These are phyloP conservation scores for Ceyx cyanopectus DNA, from an alignment of 2,113 vertebrate species.

Conservation along the genomic window DNA sequence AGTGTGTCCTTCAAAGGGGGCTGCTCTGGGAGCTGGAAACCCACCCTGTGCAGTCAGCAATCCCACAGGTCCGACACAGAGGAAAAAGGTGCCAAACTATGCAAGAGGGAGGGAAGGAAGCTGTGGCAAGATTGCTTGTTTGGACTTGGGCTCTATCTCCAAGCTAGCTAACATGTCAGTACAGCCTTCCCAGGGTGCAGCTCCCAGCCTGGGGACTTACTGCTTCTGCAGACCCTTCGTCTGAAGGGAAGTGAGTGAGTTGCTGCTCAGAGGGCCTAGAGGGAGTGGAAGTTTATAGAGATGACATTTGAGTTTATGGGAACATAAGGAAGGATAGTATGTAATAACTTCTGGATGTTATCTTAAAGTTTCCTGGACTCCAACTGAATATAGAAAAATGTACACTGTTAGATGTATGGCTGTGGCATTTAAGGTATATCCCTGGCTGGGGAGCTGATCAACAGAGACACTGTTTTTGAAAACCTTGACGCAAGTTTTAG, in stretches of 20 bases:
- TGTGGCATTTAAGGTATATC: not conserved
- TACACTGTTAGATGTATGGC: not conserved
- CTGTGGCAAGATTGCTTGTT: not conserved
- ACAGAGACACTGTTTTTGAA: not conserved
- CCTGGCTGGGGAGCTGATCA: not conserved
- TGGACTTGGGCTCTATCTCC: not conserved
- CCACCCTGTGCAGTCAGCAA: not conserved
- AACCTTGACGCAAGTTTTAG: not conserved
- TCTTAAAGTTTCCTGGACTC: not conserved
- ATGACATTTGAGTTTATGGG: conserved; percentile 50
- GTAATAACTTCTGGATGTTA: not conserved
- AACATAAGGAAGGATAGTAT: not conserved
- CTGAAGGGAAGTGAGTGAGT: not conserved
- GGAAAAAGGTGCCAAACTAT: not conserved
- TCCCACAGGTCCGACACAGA: not conserved
- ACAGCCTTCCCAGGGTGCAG: not conserved
- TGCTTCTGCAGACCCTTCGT: not conserved
- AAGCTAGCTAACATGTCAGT: not conserved
- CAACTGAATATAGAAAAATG: not conserved
- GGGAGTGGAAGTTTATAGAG: conserved; percentile 10
- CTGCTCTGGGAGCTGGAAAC: not conserved
- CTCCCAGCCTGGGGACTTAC: not conserved
- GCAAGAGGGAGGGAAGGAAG: not conserved
- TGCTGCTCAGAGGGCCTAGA: not conserved
- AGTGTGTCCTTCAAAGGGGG: not conserved